phyloP scores from a whole-genome alignment of 2,888 invertebrate genomes.

The Allygus modestus region DNA sequence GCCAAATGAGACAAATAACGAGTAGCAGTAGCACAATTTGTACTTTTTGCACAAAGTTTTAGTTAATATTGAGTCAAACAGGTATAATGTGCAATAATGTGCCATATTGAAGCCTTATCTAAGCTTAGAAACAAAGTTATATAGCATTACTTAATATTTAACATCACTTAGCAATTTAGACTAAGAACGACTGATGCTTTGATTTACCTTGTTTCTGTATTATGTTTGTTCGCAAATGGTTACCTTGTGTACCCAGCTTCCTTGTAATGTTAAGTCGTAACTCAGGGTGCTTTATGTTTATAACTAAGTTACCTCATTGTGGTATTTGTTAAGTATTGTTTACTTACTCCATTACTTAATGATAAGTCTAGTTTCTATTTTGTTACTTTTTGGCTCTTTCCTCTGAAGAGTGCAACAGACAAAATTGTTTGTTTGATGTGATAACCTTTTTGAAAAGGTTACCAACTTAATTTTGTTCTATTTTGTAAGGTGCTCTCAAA shows the following conservation, averaged over 20 bases:
- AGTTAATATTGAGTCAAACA: not conserved
- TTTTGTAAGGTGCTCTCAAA: not conserved
- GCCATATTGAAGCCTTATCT: not conserved
- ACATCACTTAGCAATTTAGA: not conserved
- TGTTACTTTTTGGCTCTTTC: not conserved
- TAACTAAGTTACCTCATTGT: not conserved
- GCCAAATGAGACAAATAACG: conserved; percentile 10
- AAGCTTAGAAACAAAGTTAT: not conserved
- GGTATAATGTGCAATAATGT: conserved; percentile 12
- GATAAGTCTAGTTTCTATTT: not conserved
- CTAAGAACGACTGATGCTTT: not conserved
- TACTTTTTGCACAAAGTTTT: not conserved
- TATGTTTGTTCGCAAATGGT: not conserved
- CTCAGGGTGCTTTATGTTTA: conserved; percentile 17
- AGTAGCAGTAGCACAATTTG: not conserved
- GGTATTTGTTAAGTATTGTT: conserved; percentile 1
- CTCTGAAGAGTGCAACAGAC: not conserved
- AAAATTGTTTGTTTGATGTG: not conserved
- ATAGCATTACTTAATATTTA: not conserved
- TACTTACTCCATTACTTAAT: not conserved
- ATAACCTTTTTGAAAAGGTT: not conserved
- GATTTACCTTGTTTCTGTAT: not conserved
- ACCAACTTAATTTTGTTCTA: not conserved
- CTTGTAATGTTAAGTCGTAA: not conserved
- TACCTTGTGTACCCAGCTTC: not conserved